phyloP scores from a whole-genome alignment of 2,113 vertebrate genomes.

The Jacana jacana region DNA sequence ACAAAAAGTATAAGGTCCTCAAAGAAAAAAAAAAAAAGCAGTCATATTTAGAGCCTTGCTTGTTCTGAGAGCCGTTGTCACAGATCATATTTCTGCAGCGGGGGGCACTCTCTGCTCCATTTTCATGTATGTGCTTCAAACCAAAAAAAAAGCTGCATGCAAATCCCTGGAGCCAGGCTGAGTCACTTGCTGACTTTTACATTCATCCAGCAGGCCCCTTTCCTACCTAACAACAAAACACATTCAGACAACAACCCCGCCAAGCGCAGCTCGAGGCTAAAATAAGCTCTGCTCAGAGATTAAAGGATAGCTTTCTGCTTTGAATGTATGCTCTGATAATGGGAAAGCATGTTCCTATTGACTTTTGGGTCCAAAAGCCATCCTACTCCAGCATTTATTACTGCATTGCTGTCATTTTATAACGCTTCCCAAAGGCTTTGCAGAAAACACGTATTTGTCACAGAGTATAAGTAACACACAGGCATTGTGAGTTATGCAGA shows the following conservation, averaged over 20 bases:
- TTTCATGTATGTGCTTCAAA: background rate
- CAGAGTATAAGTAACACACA: background rate
- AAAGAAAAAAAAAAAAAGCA: background rate
- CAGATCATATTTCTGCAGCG: background rate
- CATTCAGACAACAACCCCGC: slow-evolving; percentile 11
- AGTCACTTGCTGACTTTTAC: slow-evolving; percentile 33
- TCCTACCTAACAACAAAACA: slow-evolving; percentile 50
- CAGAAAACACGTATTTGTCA: too few species aligned
- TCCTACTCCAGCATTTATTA: background rate
- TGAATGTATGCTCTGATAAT: background rate
- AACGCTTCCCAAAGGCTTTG: background rate
- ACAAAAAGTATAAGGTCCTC: background rate
- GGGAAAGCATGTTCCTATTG: background rate
- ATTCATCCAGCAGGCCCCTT: background rate
- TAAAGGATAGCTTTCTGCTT: slow-evolving; percentile 37
- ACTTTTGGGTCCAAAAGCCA: background rate
- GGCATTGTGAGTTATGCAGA: background rate
- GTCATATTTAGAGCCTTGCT: background rate
- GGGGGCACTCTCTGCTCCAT: background rate
- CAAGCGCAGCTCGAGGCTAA: slow-evolving; percentile 42
- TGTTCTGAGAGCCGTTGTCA: background rate
- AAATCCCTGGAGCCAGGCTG: background rate
- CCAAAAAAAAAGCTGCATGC: background rate
- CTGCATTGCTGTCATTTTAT: background rate
- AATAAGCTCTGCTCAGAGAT: slow-evolving; percentile 49